phyloP scores from a whole-genome alignment of 2,888 invertebrate genomes.

The Phortica magna region DNA sequence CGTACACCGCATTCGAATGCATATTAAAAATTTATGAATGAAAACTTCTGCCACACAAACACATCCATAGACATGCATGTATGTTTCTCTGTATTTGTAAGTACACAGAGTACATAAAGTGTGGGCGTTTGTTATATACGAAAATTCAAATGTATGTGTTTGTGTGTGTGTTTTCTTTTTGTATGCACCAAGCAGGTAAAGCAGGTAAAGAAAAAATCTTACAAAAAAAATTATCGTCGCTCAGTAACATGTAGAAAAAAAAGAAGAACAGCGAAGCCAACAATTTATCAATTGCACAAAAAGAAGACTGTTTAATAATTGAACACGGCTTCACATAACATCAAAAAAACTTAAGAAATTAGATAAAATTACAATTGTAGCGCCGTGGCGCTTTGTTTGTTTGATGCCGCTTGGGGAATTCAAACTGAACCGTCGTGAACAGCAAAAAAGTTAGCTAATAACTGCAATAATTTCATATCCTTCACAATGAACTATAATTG shows the following conservation, averaged over 20 bases:
- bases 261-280: constrained; percentile 19
- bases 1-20: constrained; percentile 25
- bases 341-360: constrained; percentile 15
- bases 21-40: constrained; percentile 64
- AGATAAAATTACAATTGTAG: not conserved
- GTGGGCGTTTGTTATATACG: constrained; percentile 1
- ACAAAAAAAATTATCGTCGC: not conserved
- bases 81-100: constrained; percentile 17
- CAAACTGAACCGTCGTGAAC: not conserved
- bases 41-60: constrained; percentile 44
- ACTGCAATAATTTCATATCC: constrained; percentile 42
- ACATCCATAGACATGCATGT: constrained; percentile 12
- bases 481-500: constrained; percentile 63
- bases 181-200: not conserved
- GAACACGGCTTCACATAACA: constrained; percentile 25
- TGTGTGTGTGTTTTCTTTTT: constrained; percentile 9
- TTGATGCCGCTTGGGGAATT: not conserved
- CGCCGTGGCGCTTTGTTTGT: not conserved
- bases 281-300: constrained; percentile 49
- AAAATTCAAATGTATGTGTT: not conserved
- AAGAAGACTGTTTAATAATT: constrained; percentile 22
- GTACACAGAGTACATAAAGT: constrained; percentile 18
- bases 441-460: not conserved
- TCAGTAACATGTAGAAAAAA: not conserved
- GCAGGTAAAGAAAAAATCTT: not conserved